Evolutionary conservation across 2,888 invertebrate species (phyloP), one percentile per base, ranked within the genome.

Genomic region (Melinopterus prodromus): DNA sequence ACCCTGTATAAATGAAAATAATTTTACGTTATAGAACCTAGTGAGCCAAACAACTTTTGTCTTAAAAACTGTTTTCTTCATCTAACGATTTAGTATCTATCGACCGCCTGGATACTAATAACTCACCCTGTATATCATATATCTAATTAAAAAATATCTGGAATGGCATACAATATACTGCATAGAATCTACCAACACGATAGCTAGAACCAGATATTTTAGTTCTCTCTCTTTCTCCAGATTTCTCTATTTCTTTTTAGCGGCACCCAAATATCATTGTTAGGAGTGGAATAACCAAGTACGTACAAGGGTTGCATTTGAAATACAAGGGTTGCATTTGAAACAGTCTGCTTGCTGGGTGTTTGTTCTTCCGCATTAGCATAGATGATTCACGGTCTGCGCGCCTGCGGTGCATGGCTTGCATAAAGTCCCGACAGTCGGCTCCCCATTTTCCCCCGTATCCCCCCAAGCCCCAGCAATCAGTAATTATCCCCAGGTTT

Each of bases 401-500:
- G 53, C 53, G 53, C 9, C 53, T 53, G 53, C 53, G 53, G 53
- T 53, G 53, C 53, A 53, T 53, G 53, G 53, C 53, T 53, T 53
- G 53, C 53, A 53, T 53, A 53, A 53, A 53, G 53, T 53, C 53
- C 53, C 53, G 53, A 6, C 53, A 53, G 53, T 53, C 53, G 53
- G 53, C 53, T 53, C 53, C 53, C 53, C 53, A 9, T 53, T 53
- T 38, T 12, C 53, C 53, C 53, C 9, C 53, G 12, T 53, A 12
- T 53, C 53, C 53, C 12, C 12, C 53, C 53, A 12, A 53, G 53
- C 12, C 53, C 53, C 74, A 37, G 74, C 35, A 74, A 74, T 74
- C 74, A 35, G 36, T 35, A 37, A n/a, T 74, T 74, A 74, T 74
- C 74, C 37, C 16, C 16, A 26, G 26, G 26, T 71, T 37, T 74